phyloP scores from a whole-genome alignment of 37 sponge, comb jelly and placozoan species.

The Haliclona indistincta region DNA sequence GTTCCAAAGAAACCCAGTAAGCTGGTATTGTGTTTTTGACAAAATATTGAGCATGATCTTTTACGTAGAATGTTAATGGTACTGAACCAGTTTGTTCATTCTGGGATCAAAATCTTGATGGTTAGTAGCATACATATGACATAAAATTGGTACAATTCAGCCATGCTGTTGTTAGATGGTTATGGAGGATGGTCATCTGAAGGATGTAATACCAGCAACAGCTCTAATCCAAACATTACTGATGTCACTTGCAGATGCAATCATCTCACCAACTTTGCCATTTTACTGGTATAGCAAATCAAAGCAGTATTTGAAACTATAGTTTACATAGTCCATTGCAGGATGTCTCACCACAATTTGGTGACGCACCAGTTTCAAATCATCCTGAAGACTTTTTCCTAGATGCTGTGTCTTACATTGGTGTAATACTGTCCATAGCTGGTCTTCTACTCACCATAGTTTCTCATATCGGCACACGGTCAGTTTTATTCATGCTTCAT shows the following conservation, averaged over 20 bases:
- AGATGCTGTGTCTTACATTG: constrained; percentile 56
- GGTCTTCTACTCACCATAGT: constrained; percentile 36
- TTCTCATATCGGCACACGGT: constrained; percentile 44
- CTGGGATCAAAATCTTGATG: constrained; percentile 52
- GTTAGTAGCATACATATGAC: background rate
- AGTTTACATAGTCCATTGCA: background rate
- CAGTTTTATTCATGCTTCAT: no score
- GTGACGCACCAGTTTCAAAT: background rate
- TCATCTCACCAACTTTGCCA: constrained; percentile 6
- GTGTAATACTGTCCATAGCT: constrained; percentile 34
- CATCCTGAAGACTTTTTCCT: background rate
- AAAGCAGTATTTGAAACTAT: no score
- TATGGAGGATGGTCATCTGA: constrained; percentile 56
- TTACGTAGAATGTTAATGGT: constrained; percentile 7
- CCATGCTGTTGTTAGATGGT: background rate
- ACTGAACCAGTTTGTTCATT: constrained; percentile 19
- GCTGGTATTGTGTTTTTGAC: no score
- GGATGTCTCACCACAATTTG: constrained; percentile 15
- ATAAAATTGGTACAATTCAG: background rate
- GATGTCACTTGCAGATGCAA: constrained; percentile 4
- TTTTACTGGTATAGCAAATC: constrained; percentile 3
- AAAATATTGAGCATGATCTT: background rate
- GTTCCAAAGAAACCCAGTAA: constrained; percentile 16
- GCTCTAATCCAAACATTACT: background rate
- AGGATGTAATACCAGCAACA: background rate